Base-by-base conservation (phyloP, 2,797 vertebrate genomes). In the Clarias fuscus region DNA sequence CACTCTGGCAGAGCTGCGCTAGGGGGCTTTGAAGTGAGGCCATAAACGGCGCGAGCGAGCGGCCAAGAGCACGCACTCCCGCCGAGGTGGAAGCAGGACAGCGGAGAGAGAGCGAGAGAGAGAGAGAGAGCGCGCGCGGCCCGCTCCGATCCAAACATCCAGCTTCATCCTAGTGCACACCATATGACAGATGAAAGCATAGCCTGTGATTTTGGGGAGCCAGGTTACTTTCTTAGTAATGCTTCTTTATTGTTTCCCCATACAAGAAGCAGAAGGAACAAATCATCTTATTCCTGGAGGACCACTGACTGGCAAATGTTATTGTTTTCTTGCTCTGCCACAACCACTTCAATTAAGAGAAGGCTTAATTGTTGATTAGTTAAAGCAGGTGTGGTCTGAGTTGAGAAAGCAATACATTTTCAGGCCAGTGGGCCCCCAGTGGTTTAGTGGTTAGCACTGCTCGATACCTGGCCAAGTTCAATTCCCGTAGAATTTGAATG, bases 1-100 rank as follows among this genome's bases (percentile, higher is more conserved):
- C 86, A 88, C 83, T 92, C 89, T 93, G 92, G 92, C 91, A 91
- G 75, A 83, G 84, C 85, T 92, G 86, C 91, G 86, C 90, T 85
- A 89, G 84, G 85, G 87, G 84, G 90, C 93, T 94, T 94, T 94
- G 93, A 94, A 93, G 92, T 94, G 81, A 79, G 82, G 91, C 93
- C 91, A 92, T 93, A 91, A 93, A 92, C 87, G 80, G 83, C 79
- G 68, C 13, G 68, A 86, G 84, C 53, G 68, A 83, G 87, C 30
- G 17, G 90, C 90, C 91, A 91, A 91, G 73, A 90, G 88, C 76
- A 87, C 89, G 80, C 80, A 88, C 90, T 92, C 88, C 87, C 90
- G 83, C 72, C 71, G 84, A 88, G 89, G 90, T 89, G 90, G 88
- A 91, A 72, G 91, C 88, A 89, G 90, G 89, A 92, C 89, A 87